Base-by-base conservation (phyloP, 2,888 invertebrate genomes). In the Meta bourneti region DNA sequence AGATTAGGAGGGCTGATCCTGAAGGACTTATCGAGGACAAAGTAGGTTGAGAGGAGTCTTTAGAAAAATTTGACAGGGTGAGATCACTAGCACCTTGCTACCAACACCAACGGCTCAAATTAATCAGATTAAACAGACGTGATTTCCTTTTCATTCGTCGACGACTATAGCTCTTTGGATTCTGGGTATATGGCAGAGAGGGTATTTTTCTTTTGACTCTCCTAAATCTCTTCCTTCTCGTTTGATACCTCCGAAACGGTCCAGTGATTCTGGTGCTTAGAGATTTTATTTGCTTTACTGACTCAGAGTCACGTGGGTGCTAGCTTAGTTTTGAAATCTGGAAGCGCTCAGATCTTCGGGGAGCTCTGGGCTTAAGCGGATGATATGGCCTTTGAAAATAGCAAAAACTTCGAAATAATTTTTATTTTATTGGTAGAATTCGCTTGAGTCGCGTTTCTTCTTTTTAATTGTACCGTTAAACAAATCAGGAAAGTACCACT, bases 81-180 rank as follows among this genome's bases (percentile, higher is more conserved):
- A 7, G 34, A 72, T 11, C 0, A 19, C 8, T 11, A 72, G 34
- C 20, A 20, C 72, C 20, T 72, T 72, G 34, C 2, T 9, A 72
- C 6, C 20, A 34, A 34, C 20, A 72, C 20, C 20, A 34, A 34
- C 19, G 72, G 11, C 7, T 34, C 8, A 72, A 72, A 72, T 72
- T 72, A 72, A 72, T 72, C 72, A 20, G 72, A 72, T 72, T 72
- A 72, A 72, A 72, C 19, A 34, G 72, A 72, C 9, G 34, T 11
- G 72, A 72, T 34, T 11, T 20, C 11, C 72, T 72, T 20, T 72
- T 72, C 20, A 8, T 7, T 20, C 34, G 19, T 19, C 34, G 34
- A 8, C 34, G 72, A 72, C 19, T 34, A 34, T 72, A 72, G 13
- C 34, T 34, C 34, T 1, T 34, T 34, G 34, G 34, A n/a, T n/a